phyloP scores from a whole-genome alignment of 2,888 invertebrate species.

The Brachyptera risi region DNA sequence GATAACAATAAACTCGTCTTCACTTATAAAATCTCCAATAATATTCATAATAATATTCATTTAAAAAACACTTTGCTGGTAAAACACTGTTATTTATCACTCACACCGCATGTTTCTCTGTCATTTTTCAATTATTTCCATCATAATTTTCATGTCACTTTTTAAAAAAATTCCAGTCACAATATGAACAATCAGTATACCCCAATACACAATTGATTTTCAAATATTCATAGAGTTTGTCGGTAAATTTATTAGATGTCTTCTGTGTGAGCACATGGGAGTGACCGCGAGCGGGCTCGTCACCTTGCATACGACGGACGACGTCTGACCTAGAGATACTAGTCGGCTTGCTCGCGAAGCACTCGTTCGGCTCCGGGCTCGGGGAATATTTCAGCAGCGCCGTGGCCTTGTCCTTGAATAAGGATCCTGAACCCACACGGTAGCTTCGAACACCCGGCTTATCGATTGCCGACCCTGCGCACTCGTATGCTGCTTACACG shows the following conservation, averaged over 20 bases:
- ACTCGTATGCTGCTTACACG: neutral
- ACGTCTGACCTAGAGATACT: constrained; percentile 25
- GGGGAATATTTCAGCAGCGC: constrained; percentile 27
- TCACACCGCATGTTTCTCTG: too few species aligned
- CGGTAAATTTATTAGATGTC: neutral
- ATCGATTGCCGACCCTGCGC: constrained; percentile 45
- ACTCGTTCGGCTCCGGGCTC: constrained; percentile 20
- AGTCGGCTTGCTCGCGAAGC: constrained; percentile 10
- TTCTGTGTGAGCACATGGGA: neutral
- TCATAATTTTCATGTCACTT: too few species aligned
- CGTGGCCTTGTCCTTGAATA: constrained; percentile 41
- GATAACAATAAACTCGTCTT: too few species aligned
- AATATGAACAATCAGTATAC: too few species aligned
- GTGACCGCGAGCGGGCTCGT: neutral
- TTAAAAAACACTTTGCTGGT: too few species aligned
- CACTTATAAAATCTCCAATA: too few species aligned
- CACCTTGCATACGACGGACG: constrained; percentile 1
- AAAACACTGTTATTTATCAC: too few species aligned
- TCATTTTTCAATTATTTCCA: too few species aligned
- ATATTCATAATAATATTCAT: too few species aligned
- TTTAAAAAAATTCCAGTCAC: too few species aligned
- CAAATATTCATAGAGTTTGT: too few species aligned
- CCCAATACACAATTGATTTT: too few species aligned
- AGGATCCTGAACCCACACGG: constrained; percentile 46
- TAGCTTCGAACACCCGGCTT: constrained; percentile 39